Conservation (phyloP, 2,797 vertebrate genomes). For the Nannoperca australis region DNA sequence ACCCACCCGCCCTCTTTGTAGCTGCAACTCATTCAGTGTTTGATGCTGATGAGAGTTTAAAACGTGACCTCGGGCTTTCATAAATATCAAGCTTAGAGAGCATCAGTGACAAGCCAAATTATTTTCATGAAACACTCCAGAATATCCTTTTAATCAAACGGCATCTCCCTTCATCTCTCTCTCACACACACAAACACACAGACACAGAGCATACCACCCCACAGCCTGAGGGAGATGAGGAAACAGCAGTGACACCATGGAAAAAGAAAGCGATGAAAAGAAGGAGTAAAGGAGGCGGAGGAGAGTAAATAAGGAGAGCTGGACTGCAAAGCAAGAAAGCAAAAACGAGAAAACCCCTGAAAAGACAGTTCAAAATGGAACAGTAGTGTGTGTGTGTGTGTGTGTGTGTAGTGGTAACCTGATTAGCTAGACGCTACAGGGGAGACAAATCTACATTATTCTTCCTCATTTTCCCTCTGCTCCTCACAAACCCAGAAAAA, state of each 20-base stretch:
- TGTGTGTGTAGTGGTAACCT: conserved; percentile 62
- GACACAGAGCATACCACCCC: conserved; percentile 8
- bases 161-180: background rate
- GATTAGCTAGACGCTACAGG: conserved; percentile 77
- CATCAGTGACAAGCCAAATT: conserved; percentile 20
- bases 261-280: conserved; percentile 48
- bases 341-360: background rate
- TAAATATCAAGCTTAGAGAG: conserved; percentile 25
- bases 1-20: background rate
- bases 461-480: conserved; percentile 71
- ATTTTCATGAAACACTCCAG: conserved; percentile 34
- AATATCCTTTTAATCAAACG: conserved; percentile 38
- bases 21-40: conserved; percentile 27
- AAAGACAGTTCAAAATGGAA: conserved; percentile 52
- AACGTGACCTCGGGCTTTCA: conserved; percentile 23
- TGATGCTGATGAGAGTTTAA: conserved; percentile 24
- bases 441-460: conserved; percentile 80
- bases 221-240: conserved; percentile 43
- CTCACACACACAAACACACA: conserved; percentile 6
- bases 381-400: conserved; percentile 25
- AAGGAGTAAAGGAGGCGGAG: conserved; percentile 25
- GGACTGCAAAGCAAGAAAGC: conserved; percentile 17
- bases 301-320: conserved; percentile 31
- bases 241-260: conserved; percentile 48
- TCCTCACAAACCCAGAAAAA: conserved; percentile 82